Evolutionary conservation across 2,888 invertebrate species (phyloP), one percentile per base, ranked within the genome.

Genomic region (Hydraecia micacea): DNA sequence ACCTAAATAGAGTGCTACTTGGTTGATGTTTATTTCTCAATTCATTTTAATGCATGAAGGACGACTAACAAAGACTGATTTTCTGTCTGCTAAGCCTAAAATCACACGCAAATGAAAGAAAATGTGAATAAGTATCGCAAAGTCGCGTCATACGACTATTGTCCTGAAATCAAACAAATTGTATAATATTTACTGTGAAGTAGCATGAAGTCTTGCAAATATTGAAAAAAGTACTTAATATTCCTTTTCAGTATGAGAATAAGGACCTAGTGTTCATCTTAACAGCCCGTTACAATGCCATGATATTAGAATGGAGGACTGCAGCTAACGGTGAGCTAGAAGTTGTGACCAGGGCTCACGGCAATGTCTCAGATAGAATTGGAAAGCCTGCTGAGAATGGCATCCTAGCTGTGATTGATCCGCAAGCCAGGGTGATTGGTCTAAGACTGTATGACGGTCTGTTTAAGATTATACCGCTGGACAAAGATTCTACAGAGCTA

Each of bases 341-440:
- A 92, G 99, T 99, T 42, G 98, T 99, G 72, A 99, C 99, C 1
- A 98, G 98, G 93, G 99, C 99, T 7, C 99, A 99, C 93, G 99
- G 99, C 7, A 99, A 99, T 97, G 99, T 99, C 1, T 98, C 99
- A 1, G 99, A 99, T 95, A 97, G 98, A 80, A 99, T 99, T 85
- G 99, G 99, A 0, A 98, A 99, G 92, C 98, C 99, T 1, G 99
- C 99, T 0, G 99, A 99, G 94, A 99, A 99, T 74, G 99, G 99
- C 2, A 99, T 99, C 77, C 98, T 99, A 87, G 99, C 99, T 1
- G 98, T 99, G 0, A 99, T 99, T 85, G 99, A 99, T 97, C 99
- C 99, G 2, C 98, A 99, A 94, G 99, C 99, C 15, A 97, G 99
- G 88, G 98, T 99, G 3, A 99, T 99, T 91, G 99, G 99, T 13